Conservation (phyloP, 2,888 invertebrate genomes). For the Andrena fulva region DNA sequence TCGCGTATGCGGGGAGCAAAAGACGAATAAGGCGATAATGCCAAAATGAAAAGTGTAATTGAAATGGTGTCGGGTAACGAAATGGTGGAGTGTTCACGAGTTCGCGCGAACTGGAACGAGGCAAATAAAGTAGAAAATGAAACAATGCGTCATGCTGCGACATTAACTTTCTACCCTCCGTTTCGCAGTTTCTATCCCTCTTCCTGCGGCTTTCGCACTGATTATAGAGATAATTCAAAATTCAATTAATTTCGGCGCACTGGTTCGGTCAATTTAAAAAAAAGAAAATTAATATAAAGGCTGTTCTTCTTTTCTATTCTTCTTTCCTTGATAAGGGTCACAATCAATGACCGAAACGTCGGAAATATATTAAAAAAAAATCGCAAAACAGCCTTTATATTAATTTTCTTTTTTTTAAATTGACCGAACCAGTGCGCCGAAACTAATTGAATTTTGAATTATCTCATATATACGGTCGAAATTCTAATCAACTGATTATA, state of each 20-base stretch:
- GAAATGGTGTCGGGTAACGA: conserved; percentile 39
- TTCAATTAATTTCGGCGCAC: no score
- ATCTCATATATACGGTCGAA: no score
- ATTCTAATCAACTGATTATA: conserved; percentile 38
- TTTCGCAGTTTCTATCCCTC: conserved; percentile 15
- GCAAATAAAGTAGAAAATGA: conserved; percentile 58
- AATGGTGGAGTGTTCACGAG: conserved; percentile 28
- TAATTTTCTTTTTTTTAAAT: no score
- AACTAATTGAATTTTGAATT: no score
- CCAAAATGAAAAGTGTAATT: conserved; percentile 37
- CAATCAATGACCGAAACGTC: no score
- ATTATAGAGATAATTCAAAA: conserved; percentile 47
- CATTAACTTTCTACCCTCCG: conserved; percentile 65
- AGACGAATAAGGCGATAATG: conserved; percentile 1
- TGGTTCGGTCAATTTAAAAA: no score
- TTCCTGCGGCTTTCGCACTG: conserved; percentile 20
- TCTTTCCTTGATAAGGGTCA: no score
- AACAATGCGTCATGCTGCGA: conserved; percentile 64
- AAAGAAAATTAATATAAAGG: no score
- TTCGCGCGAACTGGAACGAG: conserved; percentile 28
- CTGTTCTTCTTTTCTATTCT: no score
- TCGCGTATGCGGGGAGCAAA: not conserved
- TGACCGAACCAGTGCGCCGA: no score
- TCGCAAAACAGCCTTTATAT: no score
- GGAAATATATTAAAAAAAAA: no score